These are phyloP conservation scores for Leucosticte australis DNA, from an alignment of 2,113 vertebrate species.

Conservation along the genomic window DNA sequence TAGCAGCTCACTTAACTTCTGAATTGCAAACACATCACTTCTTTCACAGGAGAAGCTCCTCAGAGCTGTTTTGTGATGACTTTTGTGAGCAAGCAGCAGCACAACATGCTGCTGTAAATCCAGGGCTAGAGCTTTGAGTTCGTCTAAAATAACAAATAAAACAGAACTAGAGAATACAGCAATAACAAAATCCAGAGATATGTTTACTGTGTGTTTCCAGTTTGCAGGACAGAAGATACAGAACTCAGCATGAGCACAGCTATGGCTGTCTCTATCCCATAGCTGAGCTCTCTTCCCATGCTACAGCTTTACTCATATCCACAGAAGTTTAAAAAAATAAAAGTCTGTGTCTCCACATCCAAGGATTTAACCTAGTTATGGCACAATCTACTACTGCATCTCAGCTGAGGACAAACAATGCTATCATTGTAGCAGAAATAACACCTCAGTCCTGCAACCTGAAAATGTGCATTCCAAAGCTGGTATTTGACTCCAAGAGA, in stretches of 20 bases:
- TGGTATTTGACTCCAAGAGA: not conserved
- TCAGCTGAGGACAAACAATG: not conserved
- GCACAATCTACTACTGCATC: not conserved
- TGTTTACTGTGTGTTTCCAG: not conserved
- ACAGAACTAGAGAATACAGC: not conserved
- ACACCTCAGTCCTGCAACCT: not conserved
- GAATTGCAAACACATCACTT: not conserved
- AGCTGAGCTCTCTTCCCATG: not conserved
- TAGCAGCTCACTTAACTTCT: not conserved
- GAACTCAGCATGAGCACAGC: not conserved
- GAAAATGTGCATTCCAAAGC: not conserved
- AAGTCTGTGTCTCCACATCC: not conserved
- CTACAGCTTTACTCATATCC: not conserved
- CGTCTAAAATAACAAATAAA: conserved; percentile 20
- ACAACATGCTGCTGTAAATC: not conserved
- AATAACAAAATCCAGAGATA: not conserved
- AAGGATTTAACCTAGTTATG: not conserved
- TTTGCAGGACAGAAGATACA: not conserved
- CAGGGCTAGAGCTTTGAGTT: not conserved
- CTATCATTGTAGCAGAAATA: not conserved
- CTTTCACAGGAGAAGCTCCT: not conserved
- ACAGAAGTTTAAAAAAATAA: not conserved
- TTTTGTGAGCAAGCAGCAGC: not conserved
- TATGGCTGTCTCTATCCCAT: not conserved
- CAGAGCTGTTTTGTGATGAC: not conserved